Evolutionary conservation across 2,113 vertebrate species (phyloP).

Genomic region (Pantherophis guttatus): DNA sequence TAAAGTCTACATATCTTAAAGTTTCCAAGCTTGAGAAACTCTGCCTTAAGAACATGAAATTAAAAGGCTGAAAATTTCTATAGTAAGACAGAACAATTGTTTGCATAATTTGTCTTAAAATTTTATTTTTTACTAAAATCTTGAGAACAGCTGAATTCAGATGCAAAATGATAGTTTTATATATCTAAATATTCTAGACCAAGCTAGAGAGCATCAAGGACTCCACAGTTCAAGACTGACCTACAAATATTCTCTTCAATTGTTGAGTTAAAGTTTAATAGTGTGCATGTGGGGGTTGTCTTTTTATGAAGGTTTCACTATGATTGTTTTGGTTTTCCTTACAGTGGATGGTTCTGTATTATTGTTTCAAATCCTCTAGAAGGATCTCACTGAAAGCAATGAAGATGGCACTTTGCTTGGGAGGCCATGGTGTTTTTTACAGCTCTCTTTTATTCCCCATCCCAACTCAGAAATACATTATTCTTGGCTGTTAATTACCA

Average conservation of each 20-base stretch:
- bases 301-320: neutral
- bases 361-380: neutral
- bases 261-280: neutral
- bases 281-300: neutral
- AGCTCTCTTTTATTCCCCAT: neutral
- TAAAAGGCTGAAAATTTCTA: neutral
- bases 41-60: neutral
- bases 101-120: neutral
- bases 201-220: neutral
- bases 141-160: neutral
- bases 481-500: neutral
- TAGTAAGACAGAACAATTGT: neutral
- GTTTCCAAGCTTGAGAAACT: neutral
- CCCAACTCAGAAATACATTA: neutral
- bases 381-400: neutral
- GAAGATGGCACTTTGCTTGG: neutral
- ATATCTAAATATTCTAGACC: neutral
- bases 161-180: neutral
- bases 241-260: neutral
- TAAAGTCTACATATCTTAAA: neutral
- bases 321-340: neutral
- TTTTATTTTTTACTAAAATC: neutral
- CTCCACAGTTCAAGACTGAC: neutral
- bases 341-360: neutral
- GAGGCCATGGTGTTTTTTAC: neutral